Percentiles rank a stretch among this genome's conserved stretches.
Evolutionary conservation across 2,888 invertebrate genomes (phyloP).

Genomic region (Bellardia bayeri): DNA sequence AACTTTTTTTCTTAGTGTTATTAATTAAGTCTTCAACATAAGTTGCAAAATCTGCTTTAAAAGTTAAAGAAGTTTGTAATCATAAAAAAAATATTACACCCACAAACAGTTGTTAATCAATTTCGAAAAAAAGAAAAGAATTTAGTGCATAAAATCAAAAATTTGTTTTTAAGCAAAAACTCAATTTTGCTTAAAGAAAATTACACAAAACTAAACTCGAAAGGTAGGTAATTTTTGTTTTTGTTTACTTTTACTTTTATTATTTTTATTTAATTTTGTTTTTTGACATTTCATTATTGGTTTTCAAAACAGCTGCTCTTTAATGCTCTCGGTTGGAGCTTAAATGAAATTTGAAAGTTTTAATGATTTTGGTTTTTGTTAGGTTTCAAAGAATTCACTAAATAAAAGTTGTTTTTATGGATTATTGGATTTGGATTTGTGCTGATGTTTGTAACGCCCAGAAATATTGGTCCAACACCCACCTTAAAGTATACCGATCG

Average conservation of each 20-base stretch:
- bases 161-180: slow-evolving; percentile 33
- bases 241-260: neutral
- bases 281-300: no score
- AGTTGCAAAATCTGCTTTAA: slow-evolving; percentile 2
- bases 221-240: slow-evolving; percentile 52
- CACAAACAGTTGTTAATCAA: slow-evolving; percentile 6
- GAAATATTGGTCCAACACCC: no score
- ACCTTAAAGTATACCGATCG: no score
- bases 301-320: neutral
- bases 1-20: slow-evolving; percentile 15
- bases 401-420: no score
- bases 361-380: neutral
- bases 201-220: slow-evolving; percentile 22
- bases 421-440: no score
- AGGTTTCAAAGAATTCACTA: neutral
- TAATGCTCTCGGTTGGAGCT: neutral
- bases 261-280: neutral
- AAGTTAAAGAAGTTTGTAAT: slow-evolving; percentile 35
- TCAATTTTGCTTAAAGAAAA: slow-evolving; percentile 33
- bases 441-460: no score
- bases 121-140: slow-evolving; percentile 10
- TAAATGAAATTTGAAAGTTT: neutral
- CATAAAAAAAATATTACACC: slow-evolving; percentile 15
- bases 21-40: slow-evolving; percentile 18
- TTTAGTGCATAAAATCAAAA: neutral